Evolutionary conservation across 35 echinoderm and acorn worm species (phyloP).

Genomic region (Stichopus chloronotus): DNA sequence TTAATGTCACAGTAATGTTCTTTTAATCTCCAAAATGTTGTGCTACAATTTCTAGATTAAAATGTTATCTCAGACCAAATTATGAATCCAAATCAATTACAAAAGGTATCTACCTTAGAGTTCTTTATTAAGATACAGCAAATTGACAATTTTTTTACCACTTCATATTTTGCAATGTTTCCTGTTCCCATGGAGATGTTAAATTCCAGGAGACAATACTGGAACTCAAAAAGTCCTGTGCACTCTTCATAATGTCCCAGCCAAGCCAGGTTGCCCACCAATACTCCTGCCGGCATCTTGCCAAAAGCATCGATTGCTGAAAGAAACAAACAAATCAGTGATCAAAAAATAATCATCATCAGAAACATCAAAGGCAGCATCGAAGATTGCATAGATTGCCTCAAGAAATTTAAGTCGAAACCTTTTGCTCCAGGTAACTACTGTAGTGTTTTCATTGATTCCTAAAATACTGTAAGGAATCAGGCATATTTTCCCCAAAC

Average conservation of each 20-base stretch:
- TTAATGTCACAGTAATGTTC: no score
- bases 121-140: no score
- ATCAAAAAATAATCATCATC: not conserved
- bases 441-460: no score
- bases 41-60: no score
- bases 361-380: no score
- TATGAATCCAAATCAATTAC: no score
- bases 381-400: not conserved
- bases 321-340: not conserved
- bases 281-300: constrained; percentile 43
- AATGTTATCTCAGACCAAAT: no score
- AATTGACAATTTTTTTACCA: not conserved
- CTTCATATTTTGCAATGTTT: not conserved
- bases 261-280: constrained; percentile 51
- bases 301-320: constrained; percentile 66
- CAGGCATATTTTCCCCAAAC: no score
- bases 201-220: constrained; percentile 63
- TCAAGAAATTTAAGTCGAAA: not conserved
- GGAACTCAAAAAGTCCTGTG: constrained; percentile 15
- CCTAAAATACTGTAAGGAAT: no score
- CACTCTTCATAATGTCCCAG: constrained; percentile 64
- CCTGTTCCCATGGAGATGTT: not conserved
- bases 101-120: no score
- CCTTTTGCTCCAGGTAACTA: no score
- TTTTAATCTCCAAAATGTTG: no score